These are phyloP conservation scores for Adela reaumurella DNA, from an alignment of 2,888 invertebrate genomes.

Conservation along the genomic window DNA sequence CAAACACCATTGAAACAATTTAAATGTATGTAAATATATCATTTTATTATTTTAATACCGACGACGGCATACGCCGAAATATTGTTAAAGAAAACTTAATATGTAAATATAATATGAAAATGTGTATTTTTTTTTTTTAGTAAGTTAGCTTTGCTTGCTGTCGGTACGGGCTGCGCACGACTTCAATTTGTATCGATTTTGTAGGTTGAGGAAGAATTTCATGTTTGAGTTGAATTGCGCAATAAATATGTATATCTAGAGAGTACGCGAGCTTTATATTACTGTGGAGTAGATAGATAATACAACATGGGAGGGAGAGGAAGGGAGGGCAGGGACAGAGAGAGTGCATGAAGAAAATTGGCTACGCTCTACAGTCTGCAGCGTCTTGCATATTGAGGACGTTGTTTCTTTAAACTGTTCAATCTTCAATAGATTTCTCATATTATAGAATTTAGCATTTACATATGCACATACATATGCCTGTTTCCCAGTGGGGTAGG, in stretches of 20 bases:
- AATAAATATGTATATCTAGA: slow-evolving; percentile 1
- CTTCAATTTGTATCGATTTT: slow-evolving; percentile 4
- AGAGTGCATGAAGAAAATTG: background rate
- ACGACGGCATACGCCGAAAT: too few relatives aligned
- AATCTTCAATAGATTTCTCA: background rate
- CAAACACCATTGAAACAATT: too few relatives aligned
- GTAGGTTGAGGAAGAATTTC: slow-evolving; percentile 1
- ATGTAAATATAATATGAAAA: too few relatives aligned
- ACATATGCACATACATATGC: too few relatives aligned
- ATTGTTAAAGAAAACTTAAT: too few relatives aligned
- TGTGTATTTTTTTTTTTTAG: too few relatives aligned
- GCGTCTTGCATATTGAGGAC: background rate
- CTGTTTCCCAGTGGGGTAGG: too few relatives aligned
- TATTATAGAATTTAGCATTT: background rate
- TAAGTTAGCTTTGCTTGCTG: background rate
- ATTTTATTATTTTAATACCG: too few relatives aligned
- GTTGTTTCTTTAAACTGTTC: background rate
- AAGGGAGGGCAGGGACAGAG: background rate
- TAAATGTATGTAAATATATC: too few relatives aligned
- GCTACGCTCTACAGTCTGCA: background rate
- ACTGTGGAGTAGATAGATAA: too few relatives aligned
- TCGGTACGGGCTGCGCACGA: background rate
- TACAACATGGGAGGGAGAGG: too few relatives aligned
- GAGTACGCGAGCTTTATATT: too few relatives aligned
- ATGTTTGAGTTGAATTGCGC: slow-evolving; percentile 3